phyloP scores from a whole-genome alignment of 2,113 vertebrate genomes.

The Zosterops japonicus region DNA sequence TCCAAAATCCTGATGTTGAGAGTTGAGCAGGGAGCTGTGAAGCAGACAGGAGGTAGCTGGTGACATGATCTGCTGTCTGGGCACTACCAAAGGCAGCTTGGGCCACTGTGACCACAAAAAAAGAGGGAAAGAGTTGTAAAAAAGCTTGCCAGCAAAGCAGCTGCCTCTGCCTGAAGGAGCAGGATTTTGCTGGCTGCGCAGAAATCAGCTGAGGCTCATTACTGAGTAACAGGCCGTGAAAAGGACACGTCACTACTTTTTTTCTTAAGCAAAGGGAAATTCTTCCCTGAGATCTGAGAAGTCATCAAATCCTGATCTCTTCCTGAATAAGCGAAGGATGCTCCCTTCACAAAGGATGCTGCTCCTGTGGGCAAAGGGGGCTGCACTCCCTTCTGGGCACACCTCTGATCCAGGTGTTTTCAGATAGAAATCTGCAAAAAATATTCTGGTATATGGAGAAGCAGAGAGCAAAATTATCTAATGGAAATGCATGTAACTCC shows the following conservation, averaged over 20 bases:
- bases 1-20: not conserved
- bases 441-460: not conserved
- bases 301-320: not conserved
- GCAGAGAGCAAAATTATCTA: not conserved
- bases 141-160: not conserved
- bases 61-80: not conserved
- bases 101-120: not conserved
- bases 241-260: not conserved
- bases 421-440: not conserved
- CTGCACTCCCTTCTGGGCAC: not conserved
- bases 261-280: not conserved
- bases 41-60: not conserved
- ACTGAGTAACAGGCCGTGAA: constrained; percentile 1
- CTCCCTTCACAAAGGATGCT: not conserved
- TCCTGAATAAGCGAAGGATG: constrained; percentile 19
- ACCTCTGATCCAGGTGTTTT: not conserved
- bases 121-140: not conserved
- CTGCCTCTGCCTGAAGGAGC: not conserved
- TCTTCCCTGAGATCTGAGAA: not conserved
- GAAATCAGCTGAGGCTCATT: constrained; percentile 23
- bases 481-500: rapidly evolving
- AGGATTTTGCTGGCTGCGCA: not conserved
- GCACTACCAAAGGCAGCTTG: not conserved
- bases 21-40: not conserved
- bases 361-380: not conserved